Evolutionary conservation across 2,888 invertebrate species (phyloP).

Genomic region (Chorisops tibialis): DNA sequence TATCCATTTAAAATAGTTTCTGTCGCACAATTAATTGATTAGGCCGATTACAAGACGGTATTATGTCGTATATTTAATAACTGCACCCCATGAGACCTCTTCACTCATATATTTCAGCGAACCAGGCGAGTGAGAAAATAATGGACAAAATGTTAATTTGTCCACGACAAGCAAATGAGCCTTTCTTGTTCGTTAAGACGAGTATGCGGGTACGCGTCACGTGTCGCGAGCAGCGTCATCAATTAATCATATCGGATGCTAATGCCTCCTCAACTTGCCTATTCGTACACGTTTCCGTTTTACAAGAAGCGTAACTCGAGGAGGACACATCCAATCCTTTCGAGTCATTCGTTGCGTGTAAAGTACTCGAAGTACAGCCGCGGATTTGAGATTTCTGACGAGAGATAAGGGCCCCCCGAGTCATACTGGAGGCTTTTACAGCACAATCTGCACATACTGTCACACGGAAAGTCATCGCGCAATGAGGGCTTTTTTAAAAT

Average conservation of each 20-base stretch:
- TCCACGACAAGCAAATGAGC: slow-evolving; percentile 25
- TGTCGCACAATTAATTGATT: neutral
- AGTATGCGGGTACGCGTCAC: slow-evolving; percentile 33
- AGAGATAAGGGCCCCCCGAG: slow-evolving; percentile 24
- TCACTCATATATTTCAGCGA: neutral
- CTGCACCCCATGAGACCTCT: slow-evolving; percentile 9
- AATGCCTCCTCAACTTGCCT: slow-evolving; percentile 13
- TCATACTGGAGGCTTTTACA: slow-evolving; percentile 9
- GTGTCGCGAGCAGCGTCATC: slow-evolving; percentile 32
- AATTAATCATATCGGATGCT: slow-evolving; percentile 33
- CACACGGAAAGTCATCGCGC: slow-evolving; percentile 5
- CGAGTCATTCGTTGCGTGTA: neutral
- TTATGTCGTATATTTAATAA: slow-evolving; percentile 11
- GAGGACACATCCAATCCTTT: slow-evolving; percentile 28
- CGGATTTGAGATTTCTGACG: slow-evolving; percentile 6
- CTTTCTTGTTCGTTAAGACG: slow-evolving; percentile 29
- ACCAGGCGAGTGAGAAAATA: slow-evolving; percentile 22
- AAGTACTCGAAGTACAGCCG: too few relatives aligned
- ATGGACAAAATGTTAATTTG: slow-evolving; percentile 30
- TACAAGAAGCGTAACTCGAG: slow-evolving; percentile 19
- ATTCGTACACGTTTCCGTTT: neutral
- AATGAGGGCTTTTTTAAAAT: slow-evolving; percentile 29
- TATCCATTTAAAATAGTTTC: too few relatives aligned
- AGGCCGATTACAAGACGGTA: slow-evolving; percentile 5
- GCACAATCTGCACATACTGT: neutral